Evolutionary conservation across 2,888 invertebrate genomes (phyloP).

Genomic region (Anagyrus pseudococci): DNA sequence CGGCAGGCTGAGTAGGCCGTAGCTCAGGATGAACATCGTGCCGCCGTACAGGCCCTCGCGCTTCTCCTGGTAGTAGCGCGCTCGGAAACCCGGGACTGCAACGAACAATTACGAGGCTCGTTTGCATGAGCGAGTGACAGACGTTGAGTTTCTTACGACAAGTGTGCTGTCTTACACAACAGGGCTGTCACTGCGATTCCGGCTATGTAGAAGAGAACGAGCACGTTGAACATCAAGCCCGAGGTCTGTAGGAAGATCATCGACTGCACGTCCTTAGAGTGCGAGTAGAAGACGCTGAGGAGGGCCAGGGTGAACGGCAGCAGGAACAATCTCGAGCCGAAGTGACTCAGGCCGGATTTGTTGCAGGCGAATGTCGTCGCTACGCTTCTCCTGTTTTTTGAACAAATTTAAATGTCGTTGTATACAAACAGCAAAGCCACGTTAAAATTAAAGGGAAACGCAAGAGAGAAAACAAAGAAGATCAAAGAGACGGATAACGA

Average conservation of each 20-base stretch:
- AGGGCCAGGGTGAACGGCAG: constrained; percentile 69
- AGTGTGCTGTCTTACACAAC: constrained; percentile 48
- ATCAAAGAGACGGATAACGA: constrained; percentile 7
- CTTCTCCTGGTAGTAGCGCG: constrained; percentile 90
- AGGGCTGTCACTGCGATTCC: constrained; percentile 58
- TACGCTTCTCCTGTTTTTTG: constrained; percentile 76
- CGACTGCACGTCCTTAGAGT: constrained; percentile 55
- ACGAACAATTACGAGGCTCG: not conserved
- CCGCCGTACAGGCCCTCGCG: constrained; percentile 90
- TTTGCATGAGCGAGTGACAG: not conserved
- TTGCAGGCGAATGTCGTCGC: constrained; percentile 82
- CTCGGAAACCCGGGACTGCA: constrained; percentile 82
- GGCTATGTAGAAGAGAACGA: constrained; percentile 80
- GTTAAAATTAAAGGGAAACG: not conserved
- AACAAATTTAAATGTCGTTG: not conserved
- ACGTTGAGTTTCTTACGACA: not conserved
- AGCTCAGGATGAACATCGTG: constrained; percentile 80
- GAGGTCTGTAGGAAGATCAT: constrained; percentile 57
- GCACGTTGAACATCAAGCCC: constrained; percentile 69
- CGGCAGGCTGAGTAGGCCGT: constrained; percentile 81
- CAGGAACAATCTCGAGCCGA: constrained; percentile 76
- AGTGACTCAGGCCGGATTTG: constrained; percentile 75
- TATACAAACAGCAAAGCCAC: constrained; percentile 2
- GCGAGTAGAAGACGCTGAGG: constrained; percentile 54
- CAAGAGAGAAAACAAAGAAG: not conserved